Base-by-base conservation (phyloP, 2,888 invertebrate species). In the Eupithecia centaureata region DNA sequence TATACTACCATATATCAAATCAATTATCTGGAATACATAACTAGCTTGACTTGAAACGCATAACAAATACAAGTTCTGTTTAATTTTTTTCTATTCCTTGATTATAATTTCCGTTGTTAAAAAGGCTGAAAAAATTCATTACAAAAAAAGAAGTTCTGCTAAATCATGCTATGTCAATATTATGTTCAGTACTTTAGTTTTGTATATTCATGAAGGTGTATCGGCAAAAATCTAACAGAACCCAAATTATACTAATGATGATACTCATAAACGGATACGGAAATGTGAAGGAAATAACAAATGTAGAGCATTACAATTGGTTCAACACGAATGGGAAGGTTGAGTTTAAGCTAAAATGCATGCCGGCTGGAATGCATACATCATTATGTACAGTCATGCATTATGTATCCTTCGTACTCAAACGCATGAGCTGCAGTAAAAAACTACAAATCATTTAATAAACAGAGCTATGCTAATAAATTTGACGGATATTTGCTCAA, bases 211-310 rank as follows among this genome's bases (percentile, higher is more conserved):
- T 15, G n/a, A 5, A n/a, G 5, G 4, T n/a, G n/a, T n/a, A 5
- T 18, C 0, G 1, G 18, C 10, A 3, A n/a, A 38, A n/a, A 38
- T n/a, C 38, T n/a, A 10, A 42, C n/a, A 38, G 2, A 5, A 10
- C 1, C 22, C 10, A 18, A 47, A 42, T 22, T 22, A 42, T 10
- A 47, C 3, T 8, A 47, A 47, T 47, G 22, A 4, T 35, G 8
- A 13, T n/a, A 12, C 12, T 22, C 22, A 47, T 22, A 47, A 42
- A 47, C 22, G 4, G 18, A 47, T 10, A 47, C 42, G 47, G 47
- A 47, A 30, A 28, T 56, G 8, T 56, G 28, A n/a, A 56, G 54
- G 54, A 30, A 51, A 56, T 56, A 56, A 56, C n/a, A 30, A 56
- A 56, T 56, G n/a, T 30, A 56, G 54, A 56, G 7, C 54, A 56